Base-by-base conservation (phyloP, 1,140 invertebrate species). In the Centruroides sculpturatus region DNA sequence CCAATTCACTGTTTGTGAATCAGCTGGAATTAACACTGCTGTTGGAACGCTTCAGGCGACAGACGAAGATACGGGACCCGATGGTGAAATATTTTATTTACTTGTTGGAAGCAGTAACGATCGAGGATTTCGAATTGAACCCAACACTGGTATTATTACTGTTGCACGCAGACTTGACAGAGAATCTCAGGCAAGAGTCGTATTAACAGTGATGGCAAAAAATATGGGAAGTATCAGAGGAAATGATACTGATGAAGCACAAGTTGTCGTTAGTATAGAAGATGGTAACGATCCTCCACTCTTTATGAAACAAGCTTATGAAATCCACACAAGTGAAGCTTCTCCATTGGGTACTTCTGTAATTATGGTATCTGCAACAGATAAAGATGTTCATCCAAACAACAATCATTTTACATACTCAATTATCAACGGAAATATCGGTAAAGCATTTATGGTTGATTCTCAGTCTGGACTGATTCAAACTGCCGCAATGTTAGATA, bases 201-300 rank as follows among this genome's bases (percentile, higher is more conserved):
- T 91, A 1, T 74, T 97, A 5, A 92, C 88, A 0, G 90, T 95
- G 0, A 81, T 97, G 77, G 92, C 92, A 0, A 98, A 97, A 76
- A 97, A 98, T 72, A 82, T 81, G 52, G 92, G 92, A 8, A 87
- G 89, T 36, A 92, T 96, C 62, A 78, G 85, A 50, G 91, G 91
- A 8, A 94, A 96, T 73, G 92, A 97, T 69, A 95, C 91, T 0
- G 92, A 96, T 72, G 89, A 92, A 72, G 92, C 92, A 5, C 88
- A 91, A 74, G 86, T 97, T 0, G 88, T 90, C 36, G 86, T 97
- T 59, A 87, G 85, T 1, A 89, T 96, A 58, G 88, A 94, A 77
- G 92, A 96, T 73, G 91, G 92, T 5, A 96, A 96, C 70, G 92
- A 96, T 78, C 90, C 92, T 4, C 92, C 92, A 0, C 87, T 92